Evolutionary conservation across 1,140 invertebrate genomes (phyloP).

Genomic region (Leptopilina clavipes): DNA sequence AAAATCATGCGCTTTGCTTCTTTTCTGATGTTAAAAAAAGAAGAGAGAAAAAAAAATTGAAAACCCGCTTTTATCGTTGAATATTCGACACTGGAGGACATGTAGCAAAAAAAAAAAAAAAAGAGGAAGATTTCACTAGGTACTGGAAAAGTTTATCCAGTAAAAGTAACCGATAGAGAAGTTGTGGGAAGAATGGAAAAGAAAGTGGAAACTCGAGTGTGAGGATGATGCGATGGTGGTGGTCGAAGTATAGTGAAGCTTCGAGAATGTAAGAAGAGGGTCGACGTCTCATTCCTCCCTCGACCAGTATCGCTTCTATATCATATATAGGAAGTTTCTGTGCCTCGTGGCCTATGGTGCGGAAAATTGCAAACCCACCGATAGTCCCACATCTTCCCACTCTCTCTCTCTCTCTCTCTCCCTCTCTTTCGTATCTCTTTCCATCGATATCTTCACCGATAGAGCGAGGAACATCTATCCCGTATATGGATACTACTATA

Average conservation of each 20-base stretch:
- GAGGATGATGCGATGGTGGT: slow-evolving; percentile 9
- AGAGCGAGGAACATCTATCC: not conserved
- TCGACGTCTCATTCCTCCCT: slow-evolving; percentile 42
- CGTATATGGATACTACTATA: slow-evolving; percentile 1
- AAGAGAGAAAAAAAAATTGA: slow-evolving; percentile 1
- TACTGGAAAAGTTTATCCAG: slow-evolving; percentile 31
- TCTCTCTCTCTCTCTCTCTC: slow-evolving; percentile 17
- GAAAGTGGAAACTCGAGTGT: slow-evolving; percentile 11
- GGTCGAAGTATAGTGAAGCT: slow-evolving; percentile 2
- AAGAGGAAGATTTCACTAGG: slow-evolving; percentile 23
- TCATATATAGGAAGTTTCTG: slow-evolving; percentile 38
- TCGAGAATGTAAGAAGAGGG: slow-evolving; percentile 5
- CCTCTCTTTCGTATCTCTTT: slow-evolving; percentile 5
- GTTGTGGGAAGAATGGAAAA: slow-evolving; percentile 21
- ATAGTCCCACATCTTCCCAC: slow-evolving; percentile 35
- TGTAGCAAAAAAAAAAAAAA: not conserved
- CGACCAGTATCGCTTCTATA: slow-evolving; percentile 25
- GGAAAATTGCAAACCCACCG: slow-evolving; percentile 49
- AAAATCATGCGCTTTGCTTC: not conserved
- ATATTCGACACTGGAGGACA: slow-evolving; percentile 25
- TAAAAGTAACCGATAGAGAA: slow-evolving; percentile 23
- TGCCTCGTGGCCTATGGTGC: slow-evolving; percentile 40
- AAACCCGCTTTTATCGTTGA: slow-evolving; percentile 14
- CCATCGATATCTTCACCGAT: slow-evolving; percentile 19
- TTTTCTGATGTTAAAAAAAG: no score